Evolutionary conservation across 2,797 vertebrate genomes (phyloP).

Genomic region (Vipera ursinii): DNA sequence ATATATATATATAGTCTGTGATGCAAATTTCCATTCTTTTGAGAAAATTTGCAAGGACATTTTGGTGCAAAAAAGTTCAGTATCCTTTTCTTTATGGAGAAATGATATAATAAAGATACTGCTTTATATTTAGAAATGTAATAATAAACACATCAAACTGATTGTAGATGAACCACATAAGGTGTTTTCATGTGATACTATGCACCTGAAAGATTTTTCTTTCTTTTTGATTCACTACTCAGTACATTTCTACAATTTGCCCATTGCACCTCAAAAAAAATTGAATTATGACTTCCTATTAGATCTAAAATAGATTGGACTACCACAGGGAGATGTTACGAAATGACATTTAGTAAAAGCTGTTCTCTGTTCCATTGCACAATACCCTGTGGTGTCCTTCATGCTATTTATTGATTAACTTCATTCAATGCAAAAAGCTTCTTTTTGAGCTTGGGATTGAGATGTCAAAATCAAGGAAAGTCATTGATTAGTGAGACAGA

Average conservation of each 20-base stretch:
- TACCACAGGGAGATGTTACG: constrained; percentile 48
- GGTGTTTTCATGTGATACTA: constrained; percentile 30
- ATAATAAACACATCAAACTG: constrained; percentile 28
- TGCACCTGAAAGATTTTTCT: constrained; percentile 37
- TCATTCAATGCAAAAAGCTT: constrained; percentile 47
- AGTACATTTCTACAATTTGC: constrained; percentile 48
- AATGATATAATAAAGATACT: background rate
- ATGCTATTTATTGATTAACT: constrained; percentile 59
- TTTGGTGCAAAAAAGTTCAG: background rate
- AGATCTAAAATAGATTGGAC: constrained; percentile 53
- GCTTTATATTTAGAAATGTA: background rate
- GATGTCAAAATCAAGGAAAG: constrained; percentile 60
- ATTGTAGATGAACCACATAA: background rate
- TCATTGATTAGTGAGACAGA: constrained; percentile 58
- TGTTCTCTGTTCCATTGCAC: constrained; percentile 46
- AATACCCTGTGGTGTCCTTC: constrained; percentile 53
- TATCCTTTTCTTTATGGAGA: background rate
- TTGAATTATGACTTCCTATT: constrained; percentile 48
- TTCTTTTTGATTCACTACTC: constrained; percentile 40
- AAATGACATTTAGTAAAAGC: constrained; percentile 64
- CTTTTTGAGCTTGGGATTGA: constrained; percentile 45
- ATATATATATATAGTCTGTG: background rate
- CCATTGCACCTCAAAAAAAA: constrained; percentile 48
- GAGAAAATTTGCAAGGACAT: background rate
- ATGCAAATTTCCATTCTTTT: background rate